Base-by-base conservation (phyloP, 2,888 invertebrate species). In the Halictus quadricinctus region DNA sequence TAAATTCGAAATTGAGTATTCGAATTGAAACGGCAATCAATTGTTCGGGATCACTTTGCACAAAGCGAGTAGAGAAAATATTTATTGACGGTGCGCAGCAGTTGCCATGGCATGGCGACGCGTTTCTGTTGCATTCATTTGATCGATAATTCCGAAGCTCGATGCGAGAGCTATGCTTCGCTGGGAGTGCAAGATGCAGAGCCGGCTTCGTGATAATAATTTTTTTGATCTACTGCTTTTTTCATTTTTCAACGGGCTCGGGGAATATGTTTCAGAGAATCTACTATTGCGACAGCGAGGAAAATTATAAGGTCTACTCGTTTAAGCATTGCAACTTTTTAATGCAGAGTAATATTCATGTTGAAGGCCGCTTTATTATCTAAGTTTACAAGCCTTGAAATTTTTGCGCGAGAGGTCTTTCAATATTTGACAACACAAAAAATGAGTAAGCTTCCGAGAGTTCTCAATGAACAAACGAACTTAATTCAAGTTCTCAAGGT, bases 91-190 rank as follows among this genome's bases (percentile, higher is more conserved):
- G 84, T 75, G 85, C 58, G 81, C 46, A 41, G 60, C 58, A 83
- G 90, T 92, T 88, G 87, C 88, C 89, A 91, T 90, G 29, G 64
- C 64, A n/a, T 58, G 91, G 89, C 29, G 77, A 86, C 87, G 83
- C 87, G 87, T 90, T 87, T 84, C 75, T 84, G 81, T 84, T 89
- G 85, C 87, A 80, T 36, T 89, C 89, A 87, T 90, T 91, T 91
- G 91, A 92, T 92, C 92, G 91, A 92, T 92, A 91, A 89, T 90
- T 89, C 88, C 82, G 83, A 84, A 86, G 43, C 70, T n/a, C 41
- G 43, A 1, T n/a, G 21, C 21, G n/a, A n/a, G 58, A 43, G 36
- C n/a, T 58, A 58, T n/a, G 29, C 41, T 10, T 29, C 13, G 15
- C 29, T 15, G 64, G 64, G 64, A 69, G 10, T 36, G 36, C 69